These are phyloP conservation scores for Crocallis elinguaria DNA, from an alignment of 2,888 invertebrate genomes.

Conservation along the genomic window DNA sequence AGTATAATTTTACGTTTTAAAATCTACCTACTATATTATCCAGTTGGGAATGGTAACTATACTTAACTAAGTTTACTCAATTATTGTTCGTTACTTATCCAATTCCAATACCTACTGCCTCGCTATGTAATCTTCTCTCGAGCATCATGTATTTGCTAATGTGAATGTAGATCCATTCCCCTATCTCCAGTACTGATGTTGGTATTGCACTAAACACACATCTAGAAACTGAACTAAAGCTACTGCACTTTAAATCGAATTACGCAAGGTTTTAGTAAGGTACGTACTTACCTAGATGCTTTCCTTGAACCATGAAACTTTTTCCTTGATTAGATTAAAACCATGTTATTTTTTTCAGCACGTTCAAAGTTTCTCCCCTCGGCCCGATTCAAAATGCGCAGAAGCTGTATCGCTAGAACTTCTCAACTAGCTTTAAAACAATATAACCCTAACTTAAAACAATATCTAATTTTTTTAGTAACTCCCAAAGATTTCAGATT, in stretches of 20 bases:
- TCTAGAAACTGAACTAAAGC: conserved; percentile 2
- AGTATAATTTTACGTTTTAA: no score
- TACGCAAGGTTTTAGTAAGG: conserved; percentile 7
- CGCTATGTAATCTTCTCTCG: neutral
- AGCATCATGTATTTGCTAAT: conserved; percentile 16
- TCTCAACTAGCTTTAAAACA: conserved; percentile 38
- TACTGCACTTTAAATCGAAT: conserved; percentile 7
- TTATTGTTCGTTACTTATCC: no score
- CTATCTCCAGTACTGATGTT: conserved; percentile 16
- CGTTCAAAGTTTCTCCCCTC: conserved; percentile 26
- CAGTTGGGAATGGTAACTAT: no score
- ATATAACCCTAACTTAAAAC: conserved; percentile 40
- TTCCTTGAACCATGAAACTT: conserved; percentile 22
- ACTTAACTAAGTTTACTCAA: no score
- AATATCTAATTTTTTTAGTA: conserved; percentile 34
- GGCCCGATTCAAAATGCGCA: conserved; percentile 32
- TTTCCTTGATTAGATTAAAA: conserved; percentile 16
- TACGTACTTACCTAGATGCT: no score
- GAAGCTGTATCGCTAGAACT: conserved; percentile 34
- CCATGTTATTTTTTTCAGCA: conserved; percentile 31
- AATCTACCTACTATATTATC: no score
- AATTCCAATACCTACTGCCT: no score
- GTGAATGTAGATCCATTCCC: conserved; percentile 16
- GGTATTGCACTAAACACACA: conserved; percentile 21
- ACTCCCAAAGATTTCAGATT: conserved; percentile 27